Evolutionary conservation across 37 sponge, comb jelly and placozoan species (phyloP).

Genomic region (Haliclona indistincta): DNA sequence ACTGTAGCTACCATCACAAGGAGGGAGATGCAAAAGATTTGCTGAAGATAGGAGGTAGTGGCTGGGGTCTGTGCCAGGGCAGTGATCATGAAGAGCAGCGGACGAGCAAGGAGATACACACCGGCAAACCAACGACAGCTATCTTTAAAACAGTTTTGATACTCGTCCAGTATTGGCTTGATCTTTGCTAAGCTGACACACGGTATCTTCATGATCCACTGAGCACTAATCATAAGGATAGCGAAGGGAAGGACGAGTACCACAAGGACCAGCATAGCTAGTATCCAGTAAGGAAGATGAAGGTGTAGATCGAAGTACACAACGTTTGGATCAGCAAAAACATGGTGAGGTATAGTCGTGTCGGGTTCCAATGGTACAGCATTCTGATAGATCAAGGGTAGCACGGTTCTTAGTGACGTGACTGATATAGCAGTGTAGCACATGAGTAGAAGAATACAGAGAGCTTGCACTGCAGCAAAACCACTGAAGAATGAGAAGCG

Average conservation of each 20-base stretch:
- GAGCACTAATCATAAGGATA: not conserved
- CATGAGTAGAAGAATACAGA: constrained; percentile 1
- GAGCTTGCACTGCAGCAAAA: not conserved
- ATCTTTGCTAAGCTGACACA: not conserved
- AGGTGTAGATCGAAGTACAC: not conserved
- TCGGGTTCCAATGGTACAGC: not conserved
- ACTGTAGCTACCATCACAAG: constrained; percentile 4
- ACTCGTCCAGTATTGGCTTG: constrained; percentile 4
- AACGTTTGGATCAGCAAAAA: constrained; percentile 7
- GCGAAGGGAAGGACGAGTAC: not conserved
- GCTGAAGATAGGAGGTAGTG: constrained; percentile 1
- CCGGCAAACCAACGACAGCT: constrained; percentile 8
- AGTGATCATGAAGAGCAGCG: not conserved
- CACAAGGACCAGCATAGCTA: not conserved
- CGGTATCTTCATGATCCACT: not conserved
- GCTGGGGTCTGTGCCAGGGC: not conserved
- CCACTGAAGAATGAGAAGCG: not conserved
- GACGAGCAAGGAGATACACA: constrained; percentile 4
- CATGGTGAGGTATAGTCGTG: not conserved
- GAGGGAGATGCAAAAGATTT: constrained; percentile 2
- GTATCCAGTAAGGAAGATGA: constrained; percentile 1
- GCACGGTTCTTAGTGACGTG: not conserved
- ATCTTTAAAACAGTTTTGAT: constrained; percentile 10
- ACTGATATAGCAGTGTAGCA: not conserved
- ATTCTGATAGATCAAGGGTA: not conserved